Evolutionary conservation across 1,140 invertebrate species (phyloP), one percentile per base, ranked within the genome.

Genomic region (Adoxophyes honmai): DNA sequence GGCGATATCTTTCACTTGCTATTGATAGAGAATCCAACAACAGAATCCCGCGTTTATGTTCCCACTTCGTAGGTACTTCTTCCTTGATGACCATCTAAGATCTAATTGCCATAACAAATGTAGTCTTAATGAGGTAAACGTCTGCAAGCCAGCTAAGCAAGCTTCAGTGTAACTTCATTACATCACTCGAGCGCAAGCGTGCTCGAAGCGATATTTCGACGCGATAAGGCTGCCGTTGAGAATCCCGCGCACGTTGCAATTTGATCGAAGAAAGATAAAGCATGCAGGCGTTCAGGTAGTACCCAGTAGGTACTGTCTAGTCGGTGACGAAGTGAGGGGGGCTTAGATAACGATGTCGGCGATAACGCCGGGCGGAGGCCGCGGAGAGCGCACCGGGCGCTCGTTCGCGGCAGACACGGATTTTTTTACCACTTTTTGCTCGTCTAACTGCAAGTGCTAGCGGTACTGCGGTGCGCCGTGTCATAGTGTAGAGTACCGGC

Each of bases 291-390:
- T 48, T 48, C 21, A 28, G 21, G 21, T 28, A 28, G 42, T 48
- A 48, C 42, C 10, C 42, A 28, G 6, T 28, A 48, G 42, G 21
- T 48, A 48, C 5, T 18, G 42, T 48, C 42, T 48, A 48, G 42
- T 28, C 42, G n/a, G 42, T 33, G 42, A 48, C 21, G 42, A 18
- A 18, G 42, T 18, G 42, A 48, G 42, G 42, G 42, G 42, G 42
- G 42, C 42, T 16, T 58, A 81, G 82, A 86, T 86, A 83, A 81
- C 71, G 75, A 78, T 75, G 67, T 62, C 51, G 52, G 51, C 69
- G 74, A 81, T 83, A 83, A 83, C 68, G 70, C 44, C 62, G 51
- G 55, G 70, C 75, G 73, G 68, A 69, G 70, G 67, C 54, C 51
- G 60, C 34, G 58, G 21, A 65, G 62, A 58, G 66, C 66, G 63